phyloP scores from a whole-genome alignment of 92 coral and sea anemone species.

The Phymanthus crucifer region DNA sequence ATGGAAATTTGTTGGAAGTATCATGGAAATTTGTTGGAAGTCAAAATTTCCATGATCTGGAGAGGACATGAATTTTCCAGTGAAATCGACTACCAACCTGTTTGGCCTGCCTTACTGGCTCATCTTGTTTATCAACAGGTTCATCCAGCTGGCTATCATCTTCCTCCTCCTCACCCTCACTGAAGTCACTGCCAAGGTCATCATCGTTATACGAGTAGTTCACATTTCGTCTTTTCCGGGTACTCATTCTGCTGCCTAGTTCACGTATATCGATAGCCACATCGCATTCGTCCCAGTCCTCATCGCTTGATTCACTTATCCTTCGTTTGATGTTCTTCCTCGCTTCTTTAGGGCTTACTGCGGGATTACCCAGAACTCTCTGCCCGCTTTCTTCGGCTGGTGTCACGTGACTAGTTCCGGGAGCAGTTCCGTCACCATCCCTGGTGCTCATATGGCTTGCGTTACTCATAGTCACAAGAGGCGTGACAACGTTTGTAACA shows the following conservation, averaged over 20 bases:
- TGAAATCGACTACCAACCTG: background rate
- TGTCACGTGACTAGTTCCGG: background rate
- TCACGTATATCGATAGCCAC: background rate
- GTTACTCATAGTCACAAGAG: background rate
- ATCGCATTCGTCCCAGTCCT: slow-evolving; percentile 22
- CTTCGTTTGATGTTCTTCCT: background rate
- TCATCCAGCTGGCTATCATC: background rate
- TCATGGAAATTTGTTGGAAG: too few species aligned
- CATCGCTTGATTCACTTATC: slow-evolving; percentile 8
- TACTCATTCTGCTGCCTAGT: slow-evolving; percentile 20
- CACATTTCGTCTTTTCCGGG: slow-evolving; percentile 16
- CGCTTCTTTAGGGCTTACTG: background rate
- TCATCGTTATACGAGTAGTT: background rate
- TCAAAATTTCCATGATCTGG: too few species aligned
- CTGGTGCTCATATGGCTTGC: background rate
- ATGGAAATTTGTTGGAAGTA: too few species aligned
- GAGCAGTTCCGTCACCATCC: background rate
- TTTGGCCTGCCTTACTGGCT: background rate
- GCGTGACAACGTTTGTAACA: background rate
- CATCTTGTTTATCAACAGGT: background rate
- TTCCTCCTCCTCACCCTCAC: slow-evolving; percentile 18
- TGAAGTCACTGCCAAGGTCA: slow-evolving; percentile 5
- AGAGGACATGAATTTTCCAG: too few species aligned
- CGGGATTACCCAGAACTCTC: slow-evolving; percentile 12
- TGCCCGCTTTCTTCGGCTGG: background rate